phyloP scores from a whole-genome alignment of 2,888 invertebrate genomes.

The Tryphoninae sp. region DNA sequence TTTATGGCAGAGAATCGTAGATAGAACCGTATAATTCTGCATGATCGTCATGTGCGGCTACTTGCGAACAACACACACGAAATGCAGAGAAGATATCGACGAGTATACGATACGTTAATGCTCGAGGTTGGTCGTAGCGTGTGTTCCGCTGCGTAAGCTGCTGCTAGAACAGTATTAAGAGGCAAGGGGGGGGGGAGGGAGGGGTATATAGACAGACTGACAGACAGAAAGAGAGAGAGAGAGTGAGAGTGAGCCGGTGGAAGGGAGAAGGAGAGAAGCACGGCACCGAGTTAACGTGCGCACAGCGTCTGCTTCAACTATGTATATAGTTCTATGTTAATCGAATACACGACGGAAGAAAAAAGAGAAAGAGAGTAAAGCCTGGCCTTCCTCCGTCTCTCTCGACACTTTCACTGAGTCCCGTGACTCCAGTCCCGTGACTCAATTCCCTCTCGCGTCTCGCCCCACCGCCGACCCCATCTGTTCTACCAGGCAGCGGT shows the following conservation, averaged over 20 bases:
- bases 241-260: not conserved
- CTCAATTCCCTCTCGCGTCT: conserved; percentile 63
- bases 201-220: not conserved
- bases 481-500: conserved; percentile 57
- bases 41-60: too few relatives aligned
- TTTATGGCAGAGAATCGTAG: too few relatives aligned
- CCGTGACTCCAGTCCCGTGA: conserved; percentile 76
- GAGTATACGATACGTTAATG: too few relatives aligned
- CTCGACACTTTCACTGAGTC: conserved; percentile 76
- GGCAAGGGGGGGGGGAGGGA: not conserved
- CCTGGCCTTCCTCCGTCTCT: conserved; percentile 68
- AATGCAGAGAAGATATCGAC: too few relatives aligned
- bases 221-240: not conserved
- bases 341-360: conserved; percentile 54
- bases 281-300: conserved; percentile 34
- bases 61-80: too few relatives aligned
- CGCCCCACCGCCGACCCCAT: conserved; percentile 57
- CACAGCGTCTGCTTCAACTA: not conserved
- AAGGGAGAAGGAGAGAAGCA: not conserved
- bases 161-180: not conserved
- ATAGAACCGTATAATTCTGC: too few relatives aligned
- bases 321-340: conserved; percentile 2
- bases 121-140: too few relatives aligned
- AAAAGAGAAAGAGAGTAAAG: conserved; percentile 64
- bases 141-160: too few relatives aligned